Evolutionary conservation across 92 coral and sea anemone genomes (phyloP).

Genomic region (Bergia puertoricense): DNA sequence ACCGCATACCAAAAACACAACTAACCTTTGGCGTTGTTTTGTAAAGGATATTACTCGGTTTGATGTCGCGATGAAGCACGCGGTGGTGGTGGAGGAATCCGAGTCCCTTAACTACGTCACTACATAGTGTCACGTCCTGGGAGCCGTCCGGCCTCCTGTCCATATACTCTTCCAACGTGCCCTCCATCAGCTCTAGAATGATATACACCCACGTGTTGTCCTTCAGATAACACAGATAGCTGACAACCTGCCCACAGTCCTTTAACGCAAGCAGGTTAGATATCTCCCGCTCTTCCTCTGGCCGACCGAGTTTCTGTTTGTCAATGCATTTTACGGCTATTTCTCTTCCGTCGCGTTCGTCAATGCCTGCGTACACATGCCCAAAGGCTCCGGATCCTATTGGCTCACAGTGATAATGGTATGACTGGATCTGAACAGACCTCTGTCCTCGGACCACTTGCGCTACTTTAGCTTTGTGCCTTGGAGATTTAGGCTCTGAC

Average conservation of each 20-base stretch:
- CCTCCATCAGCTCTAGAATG: conserved; percentile 69
- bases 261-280: conserved; percentile 41
- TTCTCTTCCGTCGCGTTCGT: conserved; percentile 59
- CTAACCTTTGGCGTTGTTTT: conserved; percentile 49
- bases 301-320: conserved; percentile 43
- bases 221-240: conserved; percentile 35
- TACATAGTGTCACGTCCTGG: conserved; percentile 20
- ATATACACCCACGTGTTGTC: conserved; percentile 48
- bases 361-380: conserved; percentile 53
- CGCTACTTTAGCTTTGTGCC: conserved; percentile 30
- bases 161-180: conserved; percentile 56
- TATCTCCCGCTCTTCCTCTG: conserved; percentile 55
- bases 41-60: conserved; percentile 70
- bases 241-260: conserved; percentile 60
- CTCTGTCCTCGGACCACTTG: conserved; percentile 57
- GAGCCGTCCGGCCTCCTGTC: conserved; percentile 25
- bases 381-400: conserved; percentile 60
- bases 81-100: conserved; percentile 39
- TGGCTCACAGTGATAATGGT: conserved; percentile 44
- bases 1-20: not conserved
- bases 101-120: conserved; percentile 41
- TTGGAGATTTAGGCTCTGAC: conserved; percentile 27
- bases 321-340: conserved; percentile 59
- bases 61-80: conserved; percentile 65
- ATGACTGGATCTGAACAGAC: conserved; percentile 11